Base-by-base conservation (phyloP, 1,140 invertebrate genomes). In the Nephila pilipes region DNA sequence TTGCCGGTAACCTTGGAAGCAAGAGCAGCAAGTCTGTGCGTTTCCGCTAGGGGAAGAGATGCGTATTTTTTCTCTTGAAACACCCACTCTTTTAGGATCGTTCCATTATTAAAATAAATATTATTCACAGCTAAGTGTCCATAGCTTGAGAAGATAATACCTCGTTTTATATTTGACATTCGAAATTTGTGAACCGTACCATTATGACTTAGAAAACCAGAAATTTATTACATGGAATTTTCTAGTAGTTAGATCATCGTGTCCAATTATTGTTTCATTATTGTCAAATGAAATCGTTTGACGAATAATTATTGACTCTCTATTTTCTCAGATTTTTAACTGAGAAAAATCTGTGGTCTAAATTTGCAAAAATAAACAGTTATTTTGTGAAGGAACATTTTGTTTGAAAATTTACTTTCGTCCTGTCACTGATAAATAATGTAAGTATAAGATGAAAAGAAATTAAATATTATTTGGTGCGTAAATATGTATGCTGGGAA, bases 1-100 rank as follows among this genome's bases (percentile, higher is more conserved):
- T 90, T 25, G 22, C 85, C 85, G 55, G 88, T 90, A 90, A 90
- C 88, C 88, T 90, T 90, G 88, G 88, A 29, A 90, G 88, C 75
- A 90, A 55, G 29, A 69, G 55, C 25, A 89, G 54, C 32, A 80
- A 46, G 38, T 55, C 87, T 55, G 69, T 90, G 69, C 88, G 60
- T 63, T 88, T 88, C 88, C 88, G 75, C 88, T 80, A 75, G 65
- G 46, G 46, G 85, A 87, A 32, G 32, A 58, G 85, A 87, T 87
- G 85, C 85, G 85, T 87, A 29, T 69, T 54, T 90, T 79, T 80
- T 80, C 65, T 80, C 55, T 90, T 58, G 88, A 90, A 90, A 90
- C 88, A 90, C 88, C 88, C 88, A 90, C 88, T 46, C 57, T 32
- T 22, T 75, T 36, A 32, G 32, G 29, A 75, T 32, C 69, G 29